Evolutionary conservation across 2,888 invertebrate species (phyloP).

Genomic region (Hydrotaea diabolus): DNA sequence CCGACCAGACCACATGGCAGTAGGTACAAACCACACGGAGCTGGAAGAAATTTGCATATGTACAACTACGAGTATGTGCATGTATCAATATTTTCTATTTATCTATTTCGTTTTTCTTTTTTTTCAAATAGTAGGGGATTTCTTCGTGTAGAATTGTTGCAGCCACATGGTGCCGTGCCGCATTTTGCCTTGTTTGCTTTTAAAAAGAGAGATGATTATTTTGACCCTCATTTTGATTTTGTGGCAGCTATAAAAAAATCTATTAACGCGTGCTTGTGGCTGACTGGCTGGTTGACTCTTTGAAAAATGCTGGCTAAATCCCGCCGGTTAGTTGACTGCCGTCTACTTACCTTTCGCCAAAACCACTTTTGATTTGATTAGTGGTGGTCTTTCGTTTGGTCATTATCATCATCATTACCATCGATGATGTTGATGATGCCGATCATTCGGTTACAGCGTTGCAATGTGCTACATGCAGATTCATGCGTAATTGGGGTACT

Average conservation of each 20-base stretch:
- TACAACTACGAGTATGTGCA: too few relatives aligned
- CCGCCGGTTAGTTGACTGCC: background rate
- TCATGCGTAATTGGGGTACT: background rate
- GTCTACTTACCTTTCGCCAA: slow-evolving; percentile 60
- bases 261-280: slow-evolving; percentile 61
- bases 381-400: slow-evolving; percentile 42
- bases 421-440: slow-evolving; percentile 23
- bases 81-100: slow-evolving; percentile 14
- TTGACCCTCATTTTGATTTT: slow-evolving; percentile 67
- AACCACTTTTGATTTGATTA: slow-evolving; percentile 54
- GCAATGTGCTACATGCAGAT: slow-evolving; percentile 21
- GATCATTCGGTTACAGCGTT: slow-evolving; percentile 21
- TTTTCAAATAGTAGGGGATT: slow-evolving; percentile 12
- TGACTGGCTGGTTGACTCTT: too few relatives aligned
- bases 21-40: background rate
- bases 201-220: slow-evolving; percentile 63
- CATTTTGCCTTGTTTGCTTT: slow-evolving; percentile 51
- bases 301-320: too few relatives aligned
- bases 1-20: background rate
- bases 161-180: slow-evolving; percentile 44
- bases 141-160: slow-evolving; percentile 40
- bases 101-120: slow-evolving; percentile 25
- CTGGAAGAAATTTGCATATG: slow-evolving; percentile 32
- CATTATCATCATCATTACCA: slow-evolving; percentile 7
- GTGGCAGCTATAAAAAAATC: slow-evolving; percentile 63